Evolutionary conservation across 2,797 vertebrate species (phyloP).

Genomic region (Galagoides demidoff): DNA sequence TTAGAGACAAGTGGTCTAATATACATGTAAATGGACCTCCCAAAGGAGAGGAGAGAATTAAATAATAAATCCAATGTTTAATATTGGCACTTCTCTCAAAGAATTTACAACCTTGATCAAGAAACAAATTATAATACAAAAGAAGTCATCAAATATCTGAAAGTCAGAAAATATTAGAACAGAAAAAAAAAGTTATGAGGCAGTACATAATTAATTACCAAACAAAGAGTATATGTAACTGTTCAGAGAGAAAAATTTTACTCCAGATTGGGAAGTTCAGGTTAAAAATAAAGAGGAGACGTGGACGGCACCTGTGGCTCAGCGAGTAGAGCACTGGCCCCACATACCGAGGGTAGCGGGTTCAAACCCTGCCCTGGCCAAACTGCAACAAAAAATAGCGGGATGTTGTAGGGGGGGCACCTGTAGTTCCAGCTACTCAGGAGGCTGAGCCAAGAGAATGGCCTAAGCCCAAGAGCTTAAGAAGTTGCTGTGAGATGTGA

Average conservation of each 20-base stretch:
- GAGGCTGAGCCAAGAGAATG: too few relatives aligned
- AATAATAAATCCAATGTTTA: not conserved
- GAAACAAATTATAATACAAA: constrained; percentile 24
- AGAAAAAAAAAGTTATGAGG: not conserved
- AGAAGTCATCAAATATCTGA: not conserved
- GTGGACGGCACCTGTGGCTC: not conserved
- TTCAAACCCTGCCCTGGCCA: too few relatives aligned
- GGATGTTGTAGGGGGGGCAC: too few relatives aligned
- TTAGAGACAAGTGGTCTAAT: not conserved
- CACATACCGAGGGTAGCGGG: too few relatives aligned
- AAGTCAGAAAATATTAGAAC: constrained; percentile 44
- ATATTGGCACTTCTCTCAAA: not conserved
- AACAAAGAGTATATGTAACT: not conserved
- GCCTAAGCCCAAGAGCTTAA: too few relatives aligned
- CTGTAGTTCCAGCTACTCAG: too few relatives aligned
- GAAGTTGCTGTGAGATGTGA: too few relatives aligned
- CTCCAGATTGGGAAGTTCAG: not conserved
- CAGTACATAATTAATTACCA: not conserved
- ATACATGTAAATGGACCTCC: not conserved
- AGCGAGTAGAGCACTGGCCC: too few relatives aligned
- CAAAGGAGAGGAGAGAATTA: not conserved
- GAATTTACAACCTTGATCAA: not conserved
- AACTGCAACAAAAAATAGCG: too few relatives aligned
- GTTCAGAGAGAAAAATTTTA: not conserved
- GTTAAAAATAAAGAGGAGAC: not conserved